phyloP scores from a whole-genome alignment of 2,888 invertebrate species.

The Carabus problematicus region DNA sequence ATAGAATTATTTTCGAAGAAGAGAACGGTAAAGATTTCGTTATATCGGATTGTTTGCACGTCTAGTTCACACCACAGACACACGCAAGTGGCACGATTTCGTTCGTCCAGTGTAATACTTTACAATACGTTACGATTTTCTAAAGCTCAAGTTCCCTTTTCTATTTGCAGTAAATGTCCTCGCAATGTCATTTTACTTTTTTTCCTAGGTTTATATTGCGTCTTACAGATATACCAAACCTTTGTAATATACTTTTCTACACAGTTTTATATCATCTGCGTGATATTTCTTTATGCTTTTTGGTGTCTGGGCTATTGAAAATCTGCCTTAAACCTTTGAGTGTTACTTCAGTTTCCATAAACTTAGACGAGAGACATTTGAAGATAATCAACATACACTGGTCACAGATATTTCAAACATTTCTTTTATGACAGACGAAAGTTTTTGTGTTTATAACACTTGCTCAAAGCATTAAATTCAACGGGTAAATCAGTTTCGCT shows the following conservation, averaged over 20 bases:
- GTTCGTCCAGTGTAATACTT: conserved; percentile 22
- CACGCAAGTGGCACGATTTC: too few species aligned
- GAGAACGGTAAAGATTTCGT: conserved; percentile 2
- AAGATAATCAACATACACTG: too few species aligned
- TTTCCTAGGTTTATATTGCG: conserved; percentile 28
- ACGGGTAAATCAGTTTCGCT: too few species aligned
- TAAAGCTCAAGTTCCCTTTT: conserved; percentile 38
- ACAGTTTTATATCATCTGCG: conserved; percentile 9
- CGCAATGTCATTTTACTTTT: conserved; percentile 25
- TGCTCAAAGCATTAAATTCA: too few species aligned
- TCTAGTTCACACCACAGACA: neutral
- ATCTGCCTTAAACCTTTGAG: neutral
- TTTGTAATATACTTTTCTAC: conserved; percentile 32
- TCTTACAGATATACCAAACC: conserved; percentile 13
- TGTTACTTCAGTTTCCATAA: too few species aligned
- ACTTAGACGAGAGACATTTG: too few species aligned
- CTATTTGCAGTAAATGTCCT: conserved; percentile 41
- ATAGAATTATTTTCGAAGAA: neutral
- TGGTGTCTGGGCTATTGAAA: neutral
- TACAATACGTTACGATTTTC: conserved; percentile 38
- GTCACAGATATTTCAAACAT: too few species aligned
- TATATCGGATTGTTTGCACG: neutral
- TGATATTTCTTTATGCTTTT: neutral
- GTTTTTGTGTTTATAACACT: too few species aligned
- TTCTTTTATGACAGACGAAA: too few species aligned